phyloP scores from a whole-genome alignment of 2,113 vertebrate species.

The Rhea americana region DNA sequence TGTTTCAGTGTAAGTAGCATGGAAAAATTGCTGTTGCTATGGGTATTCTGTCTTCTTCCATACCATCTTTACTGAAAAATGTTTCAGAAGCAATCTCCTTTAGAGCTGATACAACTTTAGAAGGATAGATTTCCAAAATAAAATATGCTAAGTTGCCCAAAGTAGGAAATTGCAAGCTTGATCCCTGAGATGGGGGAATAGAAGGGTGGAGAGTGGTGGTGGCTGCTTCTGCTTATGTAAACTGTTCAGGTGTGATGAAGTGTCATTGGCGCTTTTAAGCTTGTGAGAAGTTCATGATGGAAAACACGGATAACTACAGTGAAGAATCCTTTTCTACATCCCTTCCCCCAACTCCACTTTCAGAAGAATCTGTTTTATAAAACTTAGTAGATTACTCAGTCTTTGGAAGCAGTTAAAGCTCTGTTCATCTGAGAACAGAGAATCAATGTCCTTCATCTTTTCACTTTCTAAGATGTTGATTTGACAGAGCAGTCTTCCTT shows the following conservation, averaged over 20 bases:
- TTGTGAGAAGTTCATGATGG: neutral
- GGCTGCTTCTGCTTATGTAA: conserved; percentile 23
- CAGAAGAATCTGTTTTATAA: neutral
- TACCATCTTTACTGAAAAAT: neutral
- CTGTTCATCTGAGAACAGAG: neutral
- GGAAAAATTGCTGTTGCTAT: neutral
- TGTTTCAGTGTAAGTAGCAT: neutral
- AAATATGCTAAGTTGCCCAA: neutral
- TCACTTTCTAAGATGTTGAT: neutral
- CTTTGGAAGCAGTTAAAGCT: neutral
- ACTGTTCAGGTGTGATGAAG: conserved; percentile 28
- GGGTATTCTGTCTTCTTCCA: neutral
- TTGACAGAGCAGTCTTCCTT: neutral
- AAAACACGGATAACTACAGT: neutral
- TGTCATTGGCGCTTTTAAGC: neutral
- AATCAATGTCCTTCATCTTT: neutral
- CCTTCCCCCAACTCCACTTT: neutral
- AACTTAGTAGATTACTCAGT: neutral
- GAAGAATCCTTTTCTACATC: neutral
- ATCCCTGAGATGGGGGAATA: neutral
- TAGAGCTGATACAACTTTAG: neutral
- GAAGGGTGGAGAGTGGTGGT: neutral
- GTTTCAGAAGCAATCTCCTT: neutral
- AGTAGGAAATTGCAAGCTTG: neutral
- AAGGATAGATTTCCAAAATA: neutral